phyloP scores from a whole-genome alignment of 2,797 vertebrate genomes.

The Onychomys arenicola region DNA sequence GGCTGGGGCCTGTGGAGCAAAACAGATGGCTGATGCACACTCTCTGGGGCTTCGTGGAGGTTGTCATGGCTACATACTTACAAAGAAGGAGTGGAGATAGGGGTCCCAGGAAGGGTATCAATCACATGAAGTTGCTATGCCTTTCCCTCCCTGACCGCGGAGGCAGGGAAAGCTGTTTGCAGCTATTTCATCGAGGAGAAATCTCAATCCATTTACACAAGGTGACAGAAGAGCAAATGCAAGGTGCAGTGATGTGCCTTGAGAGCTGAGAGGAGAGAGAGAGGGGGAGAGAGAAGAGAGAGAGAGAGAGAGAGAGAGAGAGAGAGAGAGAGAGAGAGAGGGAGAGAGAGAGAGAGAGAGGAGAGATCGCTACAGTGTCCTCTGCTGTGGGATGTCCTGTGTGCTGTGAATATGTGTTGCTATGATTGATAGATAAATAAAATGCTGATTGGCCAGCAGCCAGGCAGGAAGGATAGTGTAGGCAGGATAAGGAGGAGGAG shows the following conservation, averaged over 20 bases:
- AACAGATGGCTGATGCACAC: not conserved
- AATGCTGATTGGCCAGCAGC: too few species aligned
- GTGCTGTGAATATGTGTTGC: too few species aligned
- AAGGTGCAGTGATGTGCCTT: not conserved
- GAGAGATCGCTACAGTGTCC: too few species aligned
- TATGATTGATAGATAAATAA: too few species aligned
- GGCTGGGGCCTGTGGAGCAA: not conserved
- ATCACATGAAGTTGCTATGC: not conserved
- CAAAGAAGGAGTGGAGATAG: slow-evolving; percentile 14
- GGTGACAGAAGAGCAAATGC: not conserved
- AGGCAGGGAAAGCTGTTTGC: not conserved
- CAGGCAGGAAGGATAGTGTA: too few species aligned
- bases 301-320: not conserved
- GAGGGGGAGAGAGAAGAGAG: not conserved
- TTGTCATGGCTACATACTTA: slow-evolving; percentile 58
- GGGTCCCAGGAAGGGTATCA: not conserved
- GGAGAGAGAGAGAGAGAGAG: too few species aligned
- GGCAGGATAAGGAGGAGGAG: too few species aligned
- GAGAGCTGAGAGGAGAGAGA: not conserved
- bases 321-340: too few species aligned
- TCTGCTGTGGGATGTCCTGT: too few species aligned
- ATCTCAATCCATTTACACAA: slow-evolving; percentile 15
- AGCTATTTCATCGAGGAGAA: slow-evolving; percentile 20
- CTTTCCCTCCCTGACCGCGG: not conserved
- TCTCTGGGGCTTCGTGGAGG: slow-evolving; percentile 5